phyloP scores from a whole-genome alignment of 2,113 vertebrate genomes.

The Alouatta palliata region DNA sequence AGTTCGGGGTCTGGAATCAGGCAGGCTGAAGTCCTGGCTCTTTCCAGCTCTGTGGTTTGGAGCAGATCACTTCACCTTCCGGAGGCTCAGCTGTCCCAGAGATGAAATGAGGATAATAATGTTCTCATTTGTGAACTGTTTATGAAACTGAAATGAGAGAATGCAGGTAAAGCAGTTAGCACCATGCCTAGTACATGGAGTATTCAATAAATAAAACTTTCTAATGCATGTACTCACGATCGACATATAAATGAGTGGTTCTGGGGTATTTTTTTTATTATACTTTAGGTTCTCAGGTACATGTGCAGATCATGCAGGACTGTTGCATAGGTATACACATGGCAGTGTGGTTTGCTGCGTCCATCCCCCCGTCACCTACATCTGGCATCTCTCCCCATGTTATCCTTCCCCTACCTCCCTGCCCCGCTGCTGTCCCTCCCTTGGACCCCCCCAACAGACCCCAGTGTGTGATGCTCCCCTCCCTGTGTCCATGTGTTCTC shows the following conservation, averaged over 20 bases:
- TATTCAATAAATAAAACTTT: neutral
- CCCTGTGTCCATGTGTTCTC: no score
- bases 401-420: no score
- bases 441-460: no score
- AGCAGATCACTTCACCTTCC: neutral
- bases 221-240: neutral
- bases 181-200: neutral
- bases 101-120: neutral
- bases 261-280: neutral
- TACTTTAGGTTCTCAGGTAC: no score
- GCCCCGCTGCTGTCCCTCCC: no score
- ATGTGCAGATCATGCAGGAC: no score
- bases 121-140: neutral
- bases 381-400: no score
- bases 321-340: no score
- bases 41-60: neutral
- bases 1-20: neutral
- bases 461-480: no score
- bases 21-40: no score
- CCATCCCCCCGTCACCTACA: no score
- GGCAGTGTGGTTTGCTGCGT: no score
- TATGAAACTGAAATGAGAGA: neutral
- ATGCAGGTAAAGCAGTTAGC: neutral
- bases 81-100: neutral
- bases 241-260: neutral